Conservation (phyloP, 92 coral and sea anemone genomes). For the Anthopleura xanthogrammica region DNA sequence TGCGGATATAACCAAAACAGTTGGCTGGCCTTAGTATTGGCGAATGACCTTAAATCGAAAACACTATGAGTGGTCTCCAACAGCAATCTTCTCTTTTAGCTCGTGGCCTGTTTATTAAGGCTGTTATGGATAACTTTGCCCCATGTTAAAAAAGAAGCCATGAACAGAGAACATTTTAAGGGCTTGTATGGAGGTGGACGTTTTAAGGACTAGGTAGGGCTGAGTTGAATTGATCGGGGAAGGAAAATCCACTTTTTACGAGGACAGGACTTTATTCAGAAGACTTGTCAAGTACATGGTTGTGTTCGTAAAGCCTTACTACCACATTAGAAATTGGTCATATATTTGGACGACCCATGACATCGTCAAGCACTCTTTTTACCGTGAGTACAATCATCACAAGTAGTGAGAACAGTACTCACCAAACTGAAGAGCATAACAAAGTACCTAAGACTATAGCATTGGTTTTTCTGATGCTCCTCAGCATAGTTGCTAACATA, state of each 20-base stretch:
- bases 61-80: neutral
- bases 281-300: no score
- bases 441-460: neutral
- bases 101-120: neutral
- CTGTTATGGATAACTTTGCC: neutral
- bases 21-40: neutral
- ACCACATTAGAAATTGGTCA: no score
- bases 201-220: no score
- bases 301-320: no score
- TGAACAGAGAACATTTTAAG: neutral
- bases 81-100: neutral
- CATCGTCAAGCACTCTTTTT: neutral
- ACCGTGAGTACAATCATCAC: neutral
- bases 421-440: neutral
- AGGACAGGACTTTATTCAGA: neutral
- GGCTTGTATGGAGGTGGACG: no score
- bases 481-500: slow-evolving; percentile 43
- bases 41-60: neutral
- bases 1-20: neutral
- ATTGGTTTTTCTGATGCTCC: slow-evolving; percentile 32
- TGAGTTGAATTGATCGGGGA: neutral
- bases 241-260: neutral
- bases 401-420: neutral
- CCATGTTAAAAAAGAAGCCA: neutral
- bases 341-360: no score